phyloP scores from a whole-genome alignment of 2,797 vertebrate species.

The Crenichthys baileyi region DNA sequence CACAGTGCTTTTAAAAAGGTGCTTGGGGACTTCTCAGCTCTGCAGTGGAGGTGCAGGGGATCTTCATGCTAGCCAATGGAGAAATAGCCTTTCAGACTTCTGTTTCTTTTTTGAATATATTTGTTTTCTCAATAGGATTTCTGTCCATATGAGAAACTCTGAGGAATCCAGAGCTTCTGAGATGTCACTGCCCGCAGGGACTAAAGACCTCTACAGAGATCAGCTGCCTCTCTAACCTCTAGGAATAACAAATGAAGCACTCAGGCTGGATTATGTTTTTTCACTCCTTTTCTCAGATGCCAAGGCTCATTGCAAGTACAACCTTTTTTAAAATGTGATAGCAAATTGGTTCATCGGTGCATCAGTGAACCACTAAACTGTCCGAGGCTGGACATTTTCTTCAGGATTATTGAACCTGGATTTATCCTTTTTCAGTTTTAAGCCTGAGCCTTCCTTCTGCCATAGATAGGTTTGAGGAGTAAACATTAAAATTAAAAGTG shows the following conservation, averaged over 20 bases:
- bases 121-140: constrained; percentile 13
- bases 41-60: constrained; percentile 65
- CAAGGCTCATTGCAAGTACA: constrained; percentile 31
- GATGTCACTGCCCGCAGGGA: constrained; percentile 63
- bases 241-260: constrained; percentile 43
- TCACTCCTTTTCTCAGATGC: constrained; percentile 12
- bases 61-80: constrained; percentile 16
- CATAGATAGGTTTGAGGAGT: not conserved
- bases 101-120: constrained; percentile 23
- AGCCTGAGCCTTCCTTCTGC: not conserved
- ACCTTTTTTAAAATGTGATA: constrained; percentile 5
- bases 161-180: constrained; percentile 34
- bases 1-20: constrained; percentile 30
- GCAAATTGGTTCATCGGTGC: not conserved
- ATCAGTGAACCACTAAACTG: not conserved
- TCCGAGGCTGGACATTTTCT: not conserved
- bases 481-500: not conserved
- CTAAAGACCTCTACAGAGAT: constrained; percentile 50
- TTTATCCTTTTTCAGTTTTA: not conserved
- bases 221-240: constrained; percentile 53
- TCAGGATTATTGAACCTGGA: not conserved
- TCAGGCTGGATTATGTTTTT: constrained; percentile 40
- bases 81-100: constrained; percentile 52
- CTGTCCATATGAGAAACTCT: constrained; percentile 31
- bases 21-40: constrained; percentile 39